These are phyloP conservation scores for Iguana delicatissima DNA, from an alignment of 2,797 vertebrate genomes.

Conservation along the genomic window DNA sequence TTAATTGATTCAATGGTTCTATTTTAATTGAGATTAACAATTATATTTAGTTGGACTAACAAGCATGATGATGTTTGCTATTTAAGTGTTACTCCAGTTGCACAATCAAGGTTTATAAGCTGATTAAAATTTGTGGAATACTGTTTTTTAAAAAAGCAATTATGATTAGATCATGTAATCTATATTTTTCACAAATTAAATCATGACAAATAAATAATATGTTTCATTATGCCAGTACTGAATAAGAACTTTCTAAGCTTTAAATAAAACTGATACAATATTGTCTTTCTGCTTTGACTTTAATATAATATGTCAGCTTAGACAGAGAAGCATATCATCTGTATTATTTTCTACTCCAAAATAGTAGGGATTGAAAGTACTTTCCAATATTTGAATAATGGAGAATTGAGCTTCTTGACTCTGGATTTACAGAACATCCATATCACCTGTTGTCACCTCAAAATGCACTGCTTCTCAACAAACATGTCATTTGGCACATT, in stretches of 20 bases:
- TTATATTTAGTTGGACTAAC: no score
- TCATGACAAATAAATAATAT: not conserved
- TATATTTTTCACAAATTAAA: constrained; percentile 20
- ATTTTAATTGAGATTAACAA: no score
- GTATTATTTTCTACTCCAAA: not conserved
- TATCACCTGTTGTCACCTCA: not conserved
- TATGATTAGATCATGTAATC: not conserved
- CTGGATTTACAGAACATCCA: not conserved
- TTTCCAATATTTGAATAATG: not conserved
- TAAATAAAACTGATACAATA: not conserved
- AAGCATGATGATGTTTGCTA: not conserved
- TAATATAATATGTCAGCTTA: constrained; percentile 7
- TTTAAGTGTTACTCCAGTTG: not conserved
- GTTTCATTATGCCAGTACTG: not conserved
- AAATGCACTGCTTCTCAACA: not conserved
- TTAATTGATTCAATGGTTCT: no score
- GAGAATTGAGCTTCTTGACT: not conserved
- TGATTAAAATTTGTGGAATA: not conserved
- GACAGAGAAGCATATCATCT: not conserved
- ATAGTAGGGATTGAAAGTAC: not conserved
- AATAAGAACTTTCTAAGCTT: not conserved
- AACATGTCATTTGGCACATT: constrained; percentile 3
- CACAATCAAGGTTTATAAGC: not conserved
- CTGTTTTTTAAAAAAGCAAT: not conserved
- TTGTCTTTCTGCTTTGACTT: not conserved